A percentile compares a stretch with the other conserved stretches of the same genome.
Evolutionary conservation across 1,140 invertebrate species (phyloP).

Genomic region (Epicauta chinensis): DNA sequence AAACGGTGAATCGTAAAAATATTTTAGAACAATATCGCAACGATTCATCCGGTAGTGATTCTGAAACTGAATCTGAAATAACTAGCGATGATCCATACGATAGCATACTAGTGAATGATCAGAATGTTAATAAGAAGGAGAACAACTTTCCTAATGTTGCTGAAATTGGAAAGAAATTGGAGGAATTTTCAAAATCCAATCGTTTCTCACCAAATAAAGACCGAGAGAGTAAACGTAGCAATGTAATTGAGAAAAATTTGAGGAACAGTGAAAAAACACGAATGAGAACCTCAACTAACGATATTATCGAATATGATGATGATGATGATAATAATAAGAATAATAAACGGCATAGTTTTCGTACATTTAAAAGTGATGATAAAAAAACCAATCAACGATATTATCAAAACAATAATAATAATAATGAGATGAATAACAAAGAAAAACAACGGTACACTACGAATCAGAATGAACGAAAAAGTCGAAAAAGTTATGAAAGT

Average conservation of each 20-base stretch:
- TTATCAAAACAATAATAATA: conserved; percentile 44
- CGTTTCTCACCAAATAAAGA: conserved; percentile 42
- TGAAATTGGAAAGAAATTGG: conserved; percentile 45
- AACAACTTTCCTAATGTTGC: conserved; percentile 40
- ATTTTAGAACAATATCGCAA: conserved; percentile 63
- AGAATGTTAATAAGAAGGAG: conserved; percentile 41
- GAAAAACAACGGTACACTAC: conserved; percentile 42
- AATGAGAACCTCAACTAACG: conserved; percentile 18
- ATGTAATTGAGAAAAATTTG: conserved; percentile 26
- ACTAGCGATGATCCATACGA: conserved; percentile 64
- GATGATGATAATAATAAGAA: background rate
- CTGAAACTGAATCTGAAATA: conserved; percentile 53
- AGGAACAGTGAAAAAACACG: conserved; percentile 22
- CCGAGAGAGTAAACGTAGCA: conserved; percentile 23
- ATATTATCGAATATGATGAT: conserved; percentile 28
- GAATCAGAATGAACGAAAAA: too few relatives aligned
- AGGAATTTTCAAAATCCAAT: conserved; percentile 44
- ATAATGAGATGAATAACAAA: conserved; percentile 46
- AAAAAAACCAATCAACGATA: conserved; percentile 36
- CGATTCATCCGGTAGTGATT: conserved; percentile 42
- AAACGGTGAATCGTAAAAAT: conserved; percentile 58
- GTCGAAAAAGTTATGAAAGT: conserved; percentile 38
- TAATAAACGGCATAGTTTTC: conserved; percentile 30
- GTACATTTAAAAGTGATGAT: conserved; percentile 36
- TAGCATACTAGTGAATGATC: conserved; percentile 68